phyloP scores from a whole-genome alignment of 2,888 invertebrate species.

The Thymelicus acteon region DNA sequence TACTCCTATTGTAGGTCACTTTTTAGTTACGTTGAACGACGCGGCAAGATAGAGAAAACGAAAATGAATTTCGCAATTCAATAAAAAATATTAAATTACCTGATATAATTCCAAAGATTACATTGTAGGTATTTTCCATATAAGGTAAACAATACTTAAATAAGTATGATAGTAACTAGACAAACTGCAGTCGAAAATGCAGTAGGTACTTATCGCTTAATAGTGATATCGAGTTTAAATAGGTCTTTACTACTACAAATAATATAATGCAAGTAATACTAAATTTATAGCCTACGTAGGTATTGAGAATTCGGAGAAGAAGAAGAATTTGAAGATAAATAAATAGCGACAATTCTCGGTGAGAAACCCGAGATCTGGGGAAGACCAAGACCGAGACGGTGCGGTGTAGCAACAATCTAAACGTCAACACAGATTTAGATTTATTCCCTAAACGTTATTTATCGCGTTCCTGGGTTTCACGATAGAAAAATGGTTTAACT shows the following conservation, averaged over 20 bases:
- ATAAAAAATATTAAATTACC: too few species aligned
- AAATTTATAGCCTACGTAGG: too few species aligned
- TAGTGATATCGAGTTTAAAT: too few species aligned
- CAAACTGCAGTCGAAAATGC: too few species aligned
- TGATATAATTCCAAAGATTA: too few species aligned
- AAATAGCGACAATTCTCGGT: slow-evolving; percentile 45
- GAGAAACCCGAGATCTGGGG: slow-evolving; percentile 47
- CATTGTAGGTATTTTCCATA: too few species aligned
- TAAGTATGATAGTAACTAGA: too few species aligned
- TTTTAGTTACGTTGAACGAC: slow-evolving; percentile 1
- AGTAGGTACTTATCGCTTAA: too few species aligned
- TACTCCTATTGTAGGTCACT: slow-evolving; percentile 16
- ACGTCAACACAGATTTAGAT: slow-evolving; percentile 75
- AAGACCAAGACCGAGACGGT: slow-evolving; percentile 47
- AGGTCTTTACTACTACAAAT: too few species aligned
- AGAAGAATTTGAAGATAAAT: slow-evolving; percentile 15
- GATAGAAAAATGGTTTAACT: slow-evolving; percentile 4
- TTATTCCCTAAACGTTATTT: slow-evolving; percentile 68
- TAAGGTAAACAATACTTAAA: too few species aligned
- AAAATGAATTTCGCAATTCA: too few species aligned
- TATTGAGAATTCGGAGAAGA: slow-evolving; percentile 3
- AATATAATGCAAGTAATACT: too few species aligned
- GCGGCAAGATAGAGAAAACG: background rate
- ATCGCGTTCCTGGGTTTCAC: slow-evolving; percentile 45
- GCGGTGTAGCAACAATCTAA: slow-evolving; percentile 51